Conservation (phyloP, 1,140 invertebrate genomes). For the Scaptomyza graminum region DNA sequence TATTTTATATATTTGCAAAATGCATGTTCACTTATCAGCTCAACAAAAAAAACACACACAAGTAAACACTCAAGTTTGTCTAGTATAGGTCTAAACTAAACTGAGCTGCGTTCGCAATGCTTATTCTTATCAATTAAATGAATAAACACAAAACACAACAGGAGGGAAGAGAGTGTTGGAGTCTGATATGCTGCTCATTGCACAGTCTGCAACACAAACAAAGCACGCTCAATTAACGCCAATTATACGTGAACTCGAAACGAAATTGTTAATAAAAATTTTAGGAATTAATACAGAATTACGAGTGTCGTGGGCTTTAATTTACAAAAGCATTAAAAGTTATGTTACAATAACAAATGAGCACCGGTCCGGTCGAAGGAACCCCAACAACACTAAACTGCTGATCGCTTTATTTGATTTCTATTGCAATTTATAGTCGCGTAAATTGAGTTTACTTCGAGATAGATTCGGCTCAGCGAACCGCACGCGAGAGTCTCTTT, state of each 20-base stretch:
- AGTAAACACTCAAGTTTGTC: constrained; percentile 11
- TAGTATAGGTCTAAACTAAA: constrained; percentile 21
- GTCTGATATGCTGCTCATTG: constrained; percentile 9
- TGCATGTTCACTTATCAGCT: constrained; percentile 22
- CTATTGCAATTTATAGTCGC: constrained; percentile 25
- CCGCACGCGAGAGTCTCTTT: constrained; percentile 51
- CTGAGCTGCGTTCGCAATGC: constrained; percentile 24
- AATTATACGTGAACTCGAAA: constrained; percentile 65
- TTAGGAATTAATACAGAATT: constrained; percentile 53
- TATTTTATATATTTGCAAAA: constrained; percentile 7
- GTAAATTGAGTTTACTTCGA: constrained; percentile 6
- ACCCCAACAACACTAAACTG: background rate
- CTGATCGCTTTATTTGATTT: constrained; percentile 37
- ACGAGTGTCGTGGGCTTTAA: constrained; percentile 19
- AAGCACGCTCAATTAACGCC: constrained; percentile 71
- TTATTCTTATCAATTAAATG: constrained; percentile 74
- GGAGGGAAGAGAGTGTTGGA: constrained; percentile 5
- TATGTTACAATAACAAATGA: constrained; percentile 22
- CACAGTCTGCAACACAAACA: constrained; percentile 36
- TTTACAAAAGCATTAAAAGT: constrained; percentile 26
- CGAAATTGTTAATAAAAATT: constrained; percentile 66
- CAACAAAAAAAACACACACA: constrained; percentile 16
- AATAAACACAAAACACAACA: constrained; percentile 35
- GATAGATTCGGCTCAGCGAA: constrained; percentile 31
- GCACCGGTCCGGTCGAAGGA: constrained; percentile 20